Conservation (phyloP, 2,113 vertebrate species). For the Varanus salvator region DNA sequence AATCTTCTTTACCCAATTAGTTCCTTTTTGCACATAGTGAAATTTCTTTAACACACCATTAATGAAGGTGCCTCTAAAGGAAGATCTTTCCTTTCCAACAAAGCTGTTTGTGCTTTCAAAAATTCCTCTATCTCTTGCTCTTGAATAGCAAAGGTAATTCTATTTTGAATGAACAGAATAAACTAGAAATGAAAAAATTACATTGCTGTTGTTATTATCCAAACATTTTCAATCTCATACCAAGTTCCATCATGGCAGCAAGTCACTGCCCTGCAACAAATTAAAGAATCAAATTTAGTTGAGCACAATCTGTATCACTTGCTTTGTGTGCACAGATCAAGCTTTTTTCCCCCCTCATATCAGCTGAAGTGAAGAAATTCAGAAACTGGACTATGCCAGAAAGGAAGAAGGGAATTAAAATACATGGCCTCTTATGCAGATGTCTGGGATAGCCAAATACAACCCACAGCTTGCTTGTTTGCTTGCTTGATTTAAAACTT, state of each 20-base stretch:
- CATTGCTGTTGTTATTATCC: slow-evolving; percentile 41
- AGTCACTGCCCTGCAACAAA: slow-evolving; percentile 38
- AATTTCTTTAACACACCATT: slow-evolving; percentile 2
- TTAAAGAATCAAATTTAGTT: slow-evolving; percentile 43
- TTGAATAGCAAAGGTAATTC: slow-evolving; percentile 44
- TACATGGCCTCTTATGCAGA: background rate
- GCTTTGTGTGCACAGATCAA: background rate
- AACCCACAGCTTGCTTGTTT: background rate
- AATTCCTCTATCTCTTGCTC: slow-evolving; percentile 16
- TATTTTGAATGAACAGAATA: slow-evolving; percentile 46
- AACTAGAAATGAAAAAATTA: slow-evolving; percentile 50
- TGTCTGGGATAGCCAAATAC: background rate
- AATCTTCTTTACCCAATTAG: slow-evolving; percentile 47
- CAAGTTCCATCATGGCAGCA: slow-evolving; percentile 22
- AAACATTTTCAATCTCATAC: slow-evolving; percentile 37
- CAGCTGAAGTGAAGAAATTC: slow-evolving; percentile 37
- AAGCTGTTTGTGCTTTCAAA: slow-evolving; percentile 9
- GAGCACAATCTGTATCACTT: slow-evolving; percentile 29
- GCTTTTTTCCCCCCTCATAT: slow-evolving; percentile 8
- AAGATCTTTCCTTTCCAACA: background rate
- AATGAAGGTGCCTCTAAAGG: slow-evolving; percentile 26
- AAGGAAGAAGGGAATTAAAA: slow-evolving; percentile 54
- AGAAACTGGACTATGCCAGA: slow-evolving; percentile 12
- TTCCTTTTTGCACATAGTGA: slow-evolving; percentile 7
- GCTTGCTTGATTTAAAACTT: no score